Percentiles rank a stretch among this genome's conserved stretches.
Conservation (phyloP, 1,140 invertebrate species). For the Cataglyphis hispanica region DNA sequence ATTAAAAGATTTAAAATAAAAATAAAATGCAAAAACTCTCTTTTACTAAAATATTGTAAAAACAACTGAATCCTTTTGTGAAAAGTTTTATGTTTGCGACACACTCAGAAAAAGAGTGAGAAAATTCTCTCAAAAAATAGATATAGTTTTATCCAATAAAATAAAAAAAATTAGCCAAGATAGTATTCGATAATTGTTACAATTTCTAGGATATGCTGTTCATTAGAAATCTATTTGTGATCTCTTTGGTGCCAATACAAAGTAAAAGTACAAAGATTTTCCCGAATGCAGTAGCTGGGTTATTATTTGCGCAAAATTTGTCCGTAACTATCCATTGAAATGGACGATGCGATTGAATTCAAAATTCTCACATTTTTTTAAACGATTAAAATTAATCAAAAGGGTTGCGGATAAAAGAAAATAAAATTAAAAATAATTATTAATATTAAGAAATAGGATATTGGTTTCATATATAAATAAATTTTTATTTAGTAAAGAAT, state of each 20-base stretch:
- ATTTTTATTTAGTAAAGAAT: background rate
- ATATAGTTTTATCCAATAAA: background rate
- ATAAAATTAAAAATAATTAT: background rate
- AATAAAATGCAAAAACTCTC: background rate
- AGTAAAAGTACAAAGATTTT: constrained; percentile 9
- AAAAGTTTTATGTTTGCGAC: no score
- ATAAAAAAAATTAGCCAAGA: constrained; percentile 5
- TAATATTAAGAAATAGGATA: constrained; percentile 1
- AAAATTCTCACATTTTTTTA: background rate
- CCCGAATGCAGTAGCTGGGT: background rate
- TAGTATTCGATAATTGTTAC: background rate
- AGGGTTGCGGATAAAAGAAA: background rate
- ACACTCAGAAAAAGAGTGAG: background rate
- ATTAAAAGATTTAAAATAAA: background rate
- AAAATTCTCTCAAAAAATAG: constrained; percentile 21
- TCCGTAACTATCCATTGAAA: background rate
- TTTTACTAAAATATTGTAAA: background rate
- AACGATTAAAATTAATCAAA: background rate
- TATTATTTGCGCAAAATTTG: background rate
- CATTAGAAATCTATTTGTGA: constrained; percentile 8
- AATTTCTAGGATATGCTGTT: background rate
- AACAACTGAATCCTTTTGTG: background rate
- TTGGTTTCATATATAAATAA: background rate
- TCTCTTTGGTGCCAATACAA: background rate
- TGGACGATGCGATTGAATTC: background rate